Conservation (phyloP, 2,888 invertebrate genomes). For the Patella depressa region DNA sequence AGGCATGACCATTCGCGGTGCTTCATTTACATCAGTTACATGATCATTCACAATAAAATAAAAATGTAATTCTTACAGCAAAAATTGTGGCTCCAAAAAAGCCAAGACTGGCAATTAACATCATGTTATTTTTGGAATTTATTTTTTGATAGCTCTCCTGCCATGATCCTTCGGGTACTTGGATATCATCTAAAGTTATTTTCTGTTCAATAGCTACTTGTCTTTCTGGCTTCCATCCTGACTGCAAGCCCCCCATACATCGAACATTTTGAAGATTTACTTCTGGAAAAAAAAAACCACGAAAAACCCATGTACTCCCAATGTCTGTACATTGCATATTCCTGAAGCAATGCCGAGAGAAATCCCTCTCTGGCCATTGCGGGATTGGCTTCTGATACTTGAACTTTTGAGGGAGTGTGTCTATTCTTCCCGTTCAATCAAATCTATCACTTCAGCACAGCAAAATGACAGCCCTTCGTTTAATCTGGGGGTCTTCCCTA, state of each 20-base stretch:
- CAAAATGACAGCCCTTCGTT: no score
- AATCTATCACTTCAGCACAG: no score
- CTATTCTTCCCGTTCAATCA: no score
- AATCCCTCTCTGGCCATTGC: no score
- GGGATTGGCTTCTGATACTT: no score
- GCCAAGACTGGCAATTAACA: constrained; percentile 31
- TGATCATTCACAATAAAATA: no score
- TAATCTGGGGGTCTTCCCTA: no score
- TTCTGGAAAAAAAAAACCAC: not conserved
- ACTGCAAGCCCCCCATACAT: constrained; percentile 42
- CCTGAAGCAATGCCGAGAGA: no score
- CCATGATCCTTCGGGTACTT: constrained; percentile 58
- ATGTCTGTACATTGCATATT: no score
- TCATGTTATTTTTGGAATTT: constrained; percentile 47
- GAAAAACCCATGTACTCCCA: not conserved
- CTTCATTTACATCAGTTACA: not conserved
- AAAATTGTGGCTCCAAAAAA: constrained; percentile 37
- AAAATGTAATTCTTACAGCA: constrained; percentile 36
- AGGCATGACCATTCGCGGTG: no score
- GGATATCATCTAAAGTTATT: constrained; percentile 45
- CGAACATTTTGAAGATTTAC: constrained; percentile 29
- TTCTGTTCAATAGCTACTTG: constrained; percentile 38
- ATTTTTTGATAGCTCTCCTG: constrained; percentile 47
- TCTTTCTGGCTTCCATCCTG: constrained; percentile 38
- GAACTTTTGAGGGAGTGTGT: no score